A percentile compares a stretch with the other conserved stretches of the same genome.
Evolutionary conservation across 2,888 invertebrate species (phyloP).

Genomic region (Auanema sp.): DNA sequence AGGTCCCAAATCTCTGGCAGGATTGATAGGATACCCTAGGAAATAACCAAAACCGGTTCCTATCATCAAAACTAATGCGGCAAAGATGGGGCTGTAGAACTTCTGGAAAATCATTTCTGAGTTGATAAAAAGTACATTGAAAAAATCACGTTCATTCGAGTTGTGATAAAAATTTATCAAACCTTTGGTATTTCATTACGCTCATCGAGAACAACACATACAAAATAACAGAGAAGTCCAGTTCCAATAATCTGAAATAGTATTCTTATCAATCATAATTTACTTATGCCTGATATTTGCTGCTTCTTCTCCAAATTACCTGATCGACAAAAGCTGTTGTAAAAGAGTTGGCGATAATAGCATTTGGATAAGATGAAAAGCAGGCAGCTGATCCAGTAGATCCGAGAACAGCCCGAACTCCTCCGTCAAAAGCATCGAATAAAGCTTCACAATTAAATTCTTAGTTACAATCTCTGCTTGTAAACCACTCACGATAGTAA

Average conservation of each 20-base stretch:
- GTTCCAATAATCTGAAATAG: conserved; percentile 52
- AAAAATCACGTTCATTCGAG: too few relatives aligned
- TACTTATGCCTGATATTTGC: too few relatives aligned
- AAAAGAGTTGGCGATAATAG: conserved; percentile 27
- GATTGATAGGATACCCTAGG: conserved; percentile 50
- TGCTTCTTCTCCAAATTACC: too few relatives aligned
- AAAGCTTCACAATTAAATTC: not conserved
- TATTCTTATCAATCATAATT: not conserved
- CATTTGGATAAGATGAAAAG: conserved; percentile 54
- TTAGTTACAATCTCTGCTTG: not conserved
- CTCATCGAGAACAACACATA: conserved; percentile 50
- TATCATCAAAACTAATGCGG: conserved; percentile 49
- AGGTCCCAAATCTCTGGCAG: conserved; percentile 57
- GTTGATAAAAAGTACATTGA: too few relatives aligned
- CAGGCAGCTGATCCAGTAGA: conserved; percentile 43
- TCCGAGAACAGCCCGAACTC: conserved; percentile 36
- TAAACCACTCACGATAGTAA: conserved; percentile 22
- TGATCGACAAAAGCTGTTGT: conserved; percentile 52
- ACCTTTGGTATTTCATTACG: conserved; percentile 54
- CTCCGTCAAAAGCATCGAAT: conserved; percentile 46
- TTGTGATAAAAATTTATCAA: not conserved
- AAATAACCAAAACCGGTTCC: conserved; percentile 57
- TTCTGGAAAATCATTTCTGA: not conserved
- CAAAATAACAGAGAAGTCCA: conserved; percentile 50
- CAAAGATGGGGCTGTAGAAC: not conserved